Conservation (phyloP, 2,888 invertebrate genomes). For the Iselma pallidipennis region DNA sequence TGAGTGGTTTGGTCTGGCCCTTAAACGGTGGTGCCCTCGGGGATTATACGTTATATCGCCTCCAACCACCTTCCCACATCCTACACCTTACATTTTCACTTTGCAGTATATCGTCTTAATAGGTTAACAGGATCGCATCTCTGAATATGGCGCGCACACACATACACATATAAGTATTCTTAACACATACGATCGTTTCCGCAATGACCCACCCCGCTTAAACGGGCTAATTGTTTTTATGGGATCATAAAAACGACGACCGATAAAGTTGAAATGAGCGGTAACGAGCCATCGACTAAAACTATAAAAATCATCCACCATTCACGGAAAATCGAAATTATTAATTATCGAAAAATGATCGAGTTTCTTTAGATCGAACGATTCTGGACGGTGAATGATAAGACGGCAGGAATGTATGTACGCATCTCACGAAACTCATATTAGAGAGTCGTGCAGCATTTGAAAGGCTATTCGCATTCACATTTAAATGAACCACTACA, state of each 20-base stretch:
- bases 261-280: conserved; percentile 5
- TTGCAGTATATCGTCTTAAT: conserved; percentile 49
- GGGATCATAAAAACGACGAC: conserved; percentile 8
- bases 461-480: conserved; percentile 32
- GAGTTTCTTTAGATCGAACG: neutral
- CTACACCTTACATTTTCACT: conserved; percentile 44
- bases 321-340: neutral
- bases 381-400: neutral
- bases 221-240: conserved; percentile 15
- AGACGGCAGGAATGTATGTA: conserved; percentile 40
- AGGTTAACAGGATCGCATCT: conserved; percentile 39
- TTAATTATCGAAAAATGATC: neutral
- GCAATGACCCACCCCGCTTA: conserved; percentile 14
- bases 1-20: conserved; percentile 29
- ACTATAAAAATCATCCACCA: neutral
- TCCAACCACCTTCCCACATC: conserved; percentile 34
- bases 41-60: conserved; percentile 48
- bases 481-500: conserved; percentile 30
- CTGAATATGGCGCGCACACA: conserved; percentile 21
- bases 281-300: neutral
- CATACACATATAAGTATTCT: conserved; percentile 16
- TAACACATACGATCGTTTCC: conserved; percentile 20
- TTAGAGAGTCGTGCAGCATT: conserved; percentile 34
- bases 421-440: conserved; percentile 39
- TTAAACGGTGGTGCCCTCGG: conserved; percentile 42